phyloP scores from a whole-genome alignment of 2,113 vertebrate species.

The Gobiocypris rarus region DNA sequence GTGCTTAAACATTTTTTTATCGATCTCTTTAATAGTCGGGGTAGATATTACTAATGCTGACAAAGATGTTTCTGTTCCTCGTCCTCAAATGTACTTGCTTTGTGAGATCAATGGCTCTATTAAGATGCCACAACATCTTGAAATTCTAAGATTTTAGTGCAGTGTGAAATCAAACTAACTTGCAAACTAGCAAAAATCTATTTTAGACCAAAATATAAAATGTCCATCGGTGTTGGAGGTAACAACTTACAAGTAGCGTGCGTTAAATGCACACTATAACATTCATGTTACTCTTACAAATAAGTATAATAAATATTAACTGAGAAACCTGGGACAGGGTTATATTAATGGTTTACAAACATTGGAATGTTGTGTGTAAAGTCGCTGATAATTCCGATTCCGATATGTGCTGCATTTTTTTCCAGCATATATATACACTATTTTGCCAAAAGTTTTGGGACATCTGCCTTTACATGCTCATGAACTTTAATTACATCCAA shows the following conservation, averaged over 20 bases:
- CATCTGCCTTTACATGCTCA: too few relatives aligned
- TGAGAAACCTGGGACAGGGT: not conserved
- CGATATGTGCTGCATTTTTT: too few relatives aligned
- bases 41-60: constrained; percentile 25
- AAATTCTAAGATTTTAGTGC: not conserved
- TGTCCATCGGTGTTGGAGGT: not conserved
- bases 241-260: not conserved
- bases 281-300: not conserved
- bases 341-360: too few relatives aligned
- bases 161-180: not conserved
- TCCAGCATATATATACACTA: too few relatives aligned
- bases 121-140: constrained; percentile 11
- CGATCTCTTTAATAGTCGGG: constrained; percentile 50
- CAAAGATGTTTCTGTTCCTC: constrained; percentile 43
- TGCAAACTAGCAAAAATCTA: not conserved
- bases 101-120: constrained; percentile 30
- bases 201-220: constrained; percentile 19
- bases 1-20: constrained; percentile 57
- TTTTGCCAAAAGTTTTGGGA: too few relatives aligned
- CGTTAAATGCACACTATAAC: not conserved
- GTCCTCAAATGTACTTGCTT: constrained; percentile 18
- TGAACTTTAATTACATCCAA: too few relatives aligned
- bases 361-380: too few relatives aligned
- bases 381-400: too few relatives aligned
- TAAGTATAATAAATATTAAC: not conserved